Evolutionary conservation across 2,113 vertebrate genomes (phyloP), one percentile per base, ranked within the genome.

Genomic region (Gallinago media): DNA sequence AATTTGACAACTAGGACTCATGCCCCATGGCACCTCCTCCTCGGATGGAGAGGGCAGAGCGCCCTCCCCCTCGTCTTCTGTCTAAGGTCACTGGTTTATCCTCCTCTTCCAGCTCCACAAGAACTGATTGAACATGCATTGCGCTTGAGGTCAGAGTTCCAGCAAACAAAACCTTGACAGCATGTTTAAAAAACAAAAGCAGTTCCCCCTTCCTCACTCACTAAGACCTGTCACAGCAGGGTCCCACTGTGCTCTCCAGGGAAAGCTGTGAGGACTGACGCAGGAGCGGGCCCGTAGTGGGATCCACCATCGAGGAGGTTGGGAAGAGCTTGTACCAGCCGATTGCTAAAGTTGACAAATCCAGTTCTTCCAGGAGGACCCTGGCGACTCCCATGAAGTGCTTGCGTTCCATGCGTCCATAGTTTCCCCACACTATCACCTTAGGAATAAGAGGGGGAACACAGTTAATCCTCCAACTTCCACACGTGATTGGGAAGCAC

Each of bases 301-400:
- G 99, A 97, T 99, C 99, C 92, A 99, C 99, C 99, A 99, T 99
- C 6, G 99, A 99, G 93, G 99, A 99, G 94, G 99, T 99, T 82
- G 99, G 99, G 97, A 99, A 99, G 89, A 99, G 99, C 99, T 99
- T 99, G 98, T 99, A 99, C 99, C 99, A 99, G 96, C 99, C 99
- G 59, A 99, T 99, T 18, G 99, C 99, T 97, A 99, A 98, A 73
- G 98, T 98, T 81, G 98, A 99, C 98, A 99, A 98, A 98, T 99
- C 99, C 98, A 99, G 98, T 98, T 99, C 99, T 97, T 99, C 99
- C 98, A 99, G 94, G 26, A 99, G 97, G 96, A 99, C 99, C 50
- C 99, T 99, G 81, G 99, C 99, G 29, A 99, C 99, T 15, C 99
- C 99, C 99, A 99, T 99, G 98, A 99, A 99, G 97, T 99, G 99